Evolutionary conservation across 2,888 invertebrate genomes (phyloP).

Genomic region (Nipponacmea schrenckii): DNA sequence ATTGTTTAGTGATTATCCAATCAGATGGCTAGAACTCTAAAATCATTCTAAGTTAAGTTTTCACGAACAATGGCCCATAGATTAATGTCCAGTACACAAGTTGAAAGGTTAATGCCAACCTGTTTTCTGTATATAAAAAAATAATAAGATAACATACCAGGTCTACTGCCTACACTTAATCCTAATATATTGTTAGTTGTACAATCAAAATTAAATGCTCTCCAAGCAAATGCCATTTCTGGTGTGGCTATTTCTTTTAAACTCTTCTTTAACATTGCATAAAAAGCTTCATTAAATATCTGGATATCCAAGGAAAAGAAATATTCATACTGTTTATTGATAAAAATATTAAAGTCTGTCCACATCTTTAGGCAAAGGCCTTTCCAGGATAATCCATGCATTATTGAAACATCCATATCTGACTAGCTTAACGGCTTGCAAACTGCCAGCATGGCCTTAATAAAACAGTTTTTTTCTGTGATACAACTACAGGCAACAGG

Average conservation of each 20-base stretch:
- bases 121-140: no score
- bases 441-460: no score
- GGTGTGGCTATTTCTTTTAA: constrained; percentile 56
- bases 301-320: constrained; percentile 30
- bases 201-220: constrained; percentile 63
- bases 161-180: constrained; percentile 51
- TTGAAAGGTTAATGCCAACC: no score
- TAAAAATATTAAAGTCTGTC: not conserved
- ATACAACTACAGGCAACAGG: not conserved
- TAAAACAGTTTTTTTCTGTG: no score
- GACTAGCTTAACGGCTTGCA: no score
- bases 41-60: no score
- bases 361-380: not conserved
- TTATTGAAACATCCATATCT: not conserved
- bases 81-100: no score
- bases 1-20: no score
- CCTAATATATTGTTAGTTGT: constrained; percentile 61
- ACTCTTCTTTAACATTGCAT: constrained; percentile 55
- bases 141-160: constrained; percentile 60
- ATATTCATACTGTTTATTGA: not conserved
- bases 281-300: constrained; percentile 65
- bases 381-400: not conserved
- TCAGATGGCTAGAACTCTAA: no score
- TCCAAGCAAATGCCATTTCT: constrained; percentile 66
- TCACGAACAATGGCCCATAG: no score